Base-by-base conservation (phyloP, 2,113 vertebrate genomes). In the Clarias batrachus region DNA sequence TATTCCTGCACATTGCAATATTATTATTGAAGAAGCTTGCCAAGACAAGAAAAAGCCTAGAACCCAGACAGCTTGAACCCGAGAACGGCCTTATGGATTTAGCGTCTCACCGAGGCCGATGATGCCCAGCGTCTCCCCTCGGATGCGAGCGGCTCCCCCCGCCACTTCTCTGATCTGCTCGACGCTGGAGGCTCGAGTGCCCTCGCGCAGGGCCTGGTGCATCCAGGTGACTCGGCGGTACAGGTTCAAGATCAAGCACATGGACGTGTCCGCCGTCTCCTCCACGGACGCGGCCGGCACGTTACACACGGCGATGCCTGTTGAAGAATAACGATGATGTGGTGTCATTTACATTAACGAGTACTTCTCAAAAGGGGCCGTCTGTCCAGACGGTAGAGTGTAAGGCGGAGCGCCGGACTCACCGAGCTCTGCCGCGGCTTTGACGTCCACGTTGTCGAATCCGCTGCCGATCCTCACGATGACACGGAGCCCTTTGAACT, bases 101-200 rank as follows among this genome's bases (percentile, higher is more conserved):
- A 54, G 78, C 90, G 59, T 23, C 86, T 95, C 92, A 96, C 96
- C 96, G 41, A 96, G 93, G 82, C 96, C 96, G 91, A 96, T 96
- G 91, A 96, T 96, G 91, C 96, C 96, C 89, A 96, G 91, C n/a
- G 95, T 96, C 90, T 96, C 96, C 87, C 96, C 96, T 89, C 96
- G 93, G 91, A 96, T 96, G 89, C 96, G 95, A 80, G 95, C 95
- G 48, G 96, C 95, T 3, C 96, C 96, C 73, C 95, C 94, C n/a
- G 96, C 95, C 85, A 96, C 95, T 86, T 96, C 96, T 90, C 96
- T 92, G 88, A 96, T 96, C 85, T 96, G 95, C 86, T 96, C 96
- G 30, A 96, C 94, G 0, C 95, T 96, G 0, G 94, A 93, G 56
- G 95, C 95, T 78, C 96, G 93, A 54, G 95, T 96, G 83, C 96